Evolutionary conservation across 1,140 invertebrate genomes (phyloP), one percentile per base, ranked within the genome.

Genomic region (Danaus melanippus): DNA sequence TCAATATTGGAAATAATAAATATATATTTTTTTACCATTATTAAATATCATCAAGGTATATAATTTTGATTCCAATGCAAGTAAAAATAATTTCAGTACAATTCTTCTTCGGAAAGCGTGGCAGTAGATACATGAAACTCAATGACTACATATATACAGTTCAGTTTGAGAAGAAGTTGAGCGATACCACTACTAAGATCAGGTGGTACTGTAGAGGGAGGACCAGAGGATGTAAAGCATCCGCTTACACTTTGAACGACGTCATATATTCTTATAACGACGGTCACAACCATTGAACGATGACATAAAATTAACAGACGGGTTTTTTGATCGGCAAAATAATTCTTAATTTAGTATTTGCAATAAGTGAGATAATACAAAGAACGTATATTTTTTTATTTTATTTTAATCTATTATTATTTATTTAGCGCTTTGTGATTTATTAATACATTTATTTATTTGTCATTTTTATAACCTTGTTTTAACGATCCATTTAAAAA

Each of bases 201-300:
- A 44, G 55, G 5, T 62, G 60, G 60, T 50, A 54, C 9, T 62
- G 60, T 17, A 21, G 60, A 1, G 47, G 51, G 6, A 50, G 55
- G 0, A 62, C 60, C 0, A 50, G 15, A 43, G 55, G 55, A 1
- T 62, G 60, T 12, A 56, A 62, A 15, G 55, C 55, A n/a, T 46
- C 55, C 5, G 60, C 44, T 4, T 62, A 56, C 17, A 53, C 53
- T 4, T n/a, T 61, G 12, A 56, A 61, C n/a, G 59, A 61, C 44
- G 46, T 50, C 10, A 9, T 61, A 32, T 53, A 41, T 21, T 45
- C 50, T 12, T 53, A 41, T 9, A 61, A 56, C 10, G 21, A 49
- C 9, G 46, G 53, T 12, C 59, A 61, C 42, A 61, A 61, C 44
- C 55, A 56, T 42, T 58, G 17, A 53, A 46, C 11, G 11, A 46